phyloP scores from a whole-genome alignment of 2,113 vertebrate genomes.

The Numenius arquata region DNA sequence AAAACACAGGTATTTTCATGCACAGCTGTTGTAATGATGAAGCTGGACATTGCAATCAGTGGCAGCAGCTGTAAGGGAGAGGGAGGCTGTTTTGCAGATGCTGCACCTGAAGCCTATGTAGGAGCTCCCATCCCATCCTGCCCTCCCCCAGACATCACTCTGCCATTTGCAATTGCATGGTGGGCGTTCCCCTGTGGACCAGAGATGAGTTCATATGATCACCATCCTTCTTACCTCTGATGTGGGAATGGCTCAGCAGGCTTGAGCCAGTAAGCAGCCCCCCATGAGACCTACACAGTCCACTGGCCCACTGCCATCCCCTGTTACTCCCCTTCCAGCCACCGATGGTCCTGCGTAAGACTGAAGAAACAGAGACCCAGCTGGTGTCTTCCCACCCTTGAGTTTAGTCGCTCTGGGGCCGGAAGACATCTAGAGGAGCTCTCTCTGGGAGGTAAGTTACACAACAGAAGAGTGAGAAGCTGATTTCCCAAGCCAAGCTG shows the following conservation, averaged over 20 bases:
- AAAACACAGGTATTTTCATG: background rate
- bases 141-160: background rate
- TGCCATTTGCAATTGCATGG: background rate
- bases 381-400: background rate
- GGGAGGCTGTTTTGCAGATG: background rate
- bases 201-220: background rate
- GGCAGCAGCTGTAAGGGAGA: background rate
- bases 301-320: background rate
- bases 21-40: background rate
- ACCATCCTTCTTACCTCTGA: background rate
- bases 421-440: background rate
- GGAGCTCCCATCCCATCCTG: background rate
- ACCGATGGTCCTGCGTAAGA: accelerated
- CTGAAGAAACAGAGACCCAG: background rate
- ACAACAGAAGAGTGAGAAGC: background rate
- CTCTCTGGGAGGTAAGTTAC: background rate
- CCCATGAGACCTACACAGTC: background rate
- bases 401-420: background rate
- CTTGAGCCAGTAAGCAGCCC: background rate
- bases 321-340: background rate
- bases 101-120: background rate
- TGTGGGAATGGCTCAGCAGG: background rate
- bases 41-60: background rate
- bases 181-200: background rate
- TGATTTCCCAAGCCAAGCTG: background rate